Evolutionary conservation across 2,797 vertebrate species (phyloP), one percentile per base, ranked within the genome.

Genomic region (Bucorvus abyssinicus): DNA sequence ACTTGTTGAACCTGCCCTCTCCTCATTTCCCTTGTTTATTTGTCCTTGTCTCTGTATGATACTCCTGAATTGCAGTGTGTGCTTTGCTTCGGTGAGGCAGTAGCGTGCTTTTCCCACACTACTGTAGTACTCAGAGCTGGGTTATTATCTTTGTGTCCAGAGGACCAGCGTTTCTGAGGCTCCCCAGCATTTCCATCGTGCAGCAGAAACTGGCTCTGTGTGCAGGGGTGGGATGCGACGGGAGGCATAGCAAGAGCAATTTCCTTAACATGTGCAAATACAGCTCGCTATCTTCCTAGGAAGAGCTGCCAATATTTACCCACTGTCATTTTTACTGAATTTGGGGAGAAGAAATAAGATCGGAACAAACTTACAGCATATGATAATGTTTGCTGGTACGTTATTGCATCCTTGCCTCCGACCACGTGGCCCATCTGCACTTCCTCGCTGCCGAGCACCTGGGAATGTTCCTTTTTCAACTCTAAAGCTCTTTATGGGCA

Each of bases 321-420:
- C 99, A 4, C 98, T 99, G 55, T 99, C 99, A 38, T 98, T 99
- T 96, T 98, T 99, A 92, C 98, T 99, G 79, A 99, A 99, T 97
- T 87, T 99, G 97, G 99, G 99, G 42, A 98, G 99, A 87, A 98
- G 98, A 96, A 99, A 99, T 97, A 99, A 99, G 98, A 99, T 99
- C 60, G 98, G 98, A 94, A 98, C 98, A 59, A 99, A 99, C 97
- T 98, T 99, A 94, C 99, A 99, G 96, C 99, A 99, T 96, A 99
- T 99, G 99, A 99, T 99, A 99, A 99, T 99, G 99, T 99, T 99
- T 98, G 99, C 99, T 73, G 99, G 99, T 99, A 95, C 10, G 81
- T 97, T 88, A 74, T 9, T 23, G 21, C 23, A 27, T 30, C 27
- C 45, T 73, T 64, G 21, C 59, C 32, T 87, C 26, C 10, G 4